Base-by-base conservation (phyloP, 2,113 vertebrate species). In the Xyrauchen texanus region DNA sequence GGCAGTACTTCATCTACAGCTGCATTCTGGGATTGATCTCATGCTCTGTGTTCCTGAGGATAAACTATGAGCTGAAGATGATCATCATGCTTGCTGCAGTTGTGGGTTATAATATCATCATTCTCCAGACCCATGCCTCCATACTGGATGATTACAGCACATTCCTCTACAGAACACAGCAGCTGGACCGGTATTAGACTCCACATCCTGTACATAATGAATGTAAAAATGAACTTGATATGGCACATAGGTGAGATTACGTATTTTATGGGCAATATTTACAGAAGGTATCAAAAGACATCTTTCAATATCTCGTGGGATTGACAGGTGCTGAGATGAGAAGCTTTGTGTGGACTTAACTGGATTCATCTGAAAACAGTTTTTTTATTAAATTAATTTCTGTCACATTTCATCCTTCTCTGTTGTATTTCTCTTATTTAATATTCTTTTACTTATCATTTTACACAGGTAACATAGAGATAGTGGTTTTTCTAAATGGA, bases 51-150 rank as follows among this genome's bases (percentile, higher is more conserved):
- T 99, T 99, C 89, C 94, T 99, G 89, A 95, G 97, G 80, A 96
- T 99, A 85, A 98, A 98, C 88, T 98, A 99, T 0, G 98, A 99
- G 88, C 88, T 99, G 89, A 99, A 99, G 89, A 97, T 99, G 97
- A 76, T 97, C 83, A 95, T 98, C 88, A 98, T 99, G 98, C 88
- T 96, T 85, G 91, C 92, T 62, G 97, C 97, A 1, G 76, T 99
- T 79, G 95, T 97, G 89, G 92, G 89, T 79, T 99, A 99, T 92
- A 98, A 97, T 85, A 88, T 94, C 87, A 94, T 99, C 87, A 94
- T 99, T 76, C 95, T 99, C 4, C 95, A 99, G 88, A 99, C 95
- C 4, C 96, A 98, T 0, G 94, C 95, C 67, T 83, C 91, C 4
- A 86, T 96, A 67, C 93, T 99, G 85, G 96, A 98, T 42, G 90